Evolutionary conservation across 2,797 vertebrate species (phyloP).

Genomic region (Pteronotus mesoamericanus): DNA sequence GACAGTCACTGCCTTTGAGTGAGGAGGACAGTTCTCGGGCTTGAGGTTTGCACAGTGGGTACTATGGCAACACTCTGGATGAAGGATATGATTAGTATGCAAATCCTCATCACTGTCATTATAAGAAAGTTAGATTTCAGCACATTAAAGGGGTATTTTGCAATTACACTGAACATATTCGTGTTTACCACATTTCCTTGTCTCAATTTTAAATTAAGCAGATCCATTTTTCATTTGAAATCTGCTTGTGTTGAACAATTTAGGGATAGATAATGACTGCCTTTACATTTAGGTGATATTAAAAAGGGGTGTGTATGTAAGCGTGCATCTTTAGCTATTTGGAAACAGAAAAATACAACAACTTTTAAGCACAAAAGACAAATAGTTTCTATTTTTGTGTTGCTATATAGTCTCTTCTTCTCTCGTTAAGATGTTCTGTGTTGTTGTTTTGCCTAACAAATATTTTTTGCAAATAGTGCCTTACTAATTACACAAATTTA

Average conservation of each 20-base stretch:
- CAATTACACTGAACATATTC: constrained; percentile 52
- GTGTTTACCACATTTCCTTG: constrained; percentile 45
- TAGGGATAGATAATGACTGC: constrained; percentile 36
- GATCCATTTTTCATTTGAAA: constrained; percentile 50
- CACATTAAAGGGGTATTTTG: constrained; percentile 46
- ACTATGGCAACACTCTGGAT: constrained; percentile 5
- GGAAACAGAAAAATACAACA: constrained; percentile 56
- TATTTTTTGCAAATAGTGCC: not conserved
- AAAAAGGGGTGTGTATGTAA: constrained; percentile 11
- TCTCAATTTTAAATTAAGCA: constrained; percentile 49
- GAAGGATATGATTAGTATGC: constrained; percentile 36
- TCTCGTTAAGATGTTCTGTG: not conserved
- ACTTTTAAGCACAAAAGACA: constrained; percentile 29
- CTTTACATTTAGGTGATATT: constrained; percentile 24
- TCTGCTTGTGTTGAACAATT: constrained; percentile 14
- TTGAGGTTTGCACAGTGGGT: not conserved
- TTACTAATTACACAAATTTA: not conserved
- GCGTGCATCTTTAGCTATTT: constrained; percentile 34
- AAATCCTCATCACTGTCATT: constrained; percentile 34
- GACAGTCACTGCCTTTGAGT: not conserved
- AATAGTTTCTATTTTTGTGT: not conserved
- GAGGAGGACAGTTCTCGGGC: not conserved
- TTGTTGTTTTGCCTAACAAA: not conserved
- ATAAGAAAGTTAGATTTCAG: constrained; percentile 49
- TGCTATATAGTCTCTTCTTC: not conserved